Conservation (phyloP, 1,140 invertebrate genomes). For the Anadara kagoshimensis region DNA sequence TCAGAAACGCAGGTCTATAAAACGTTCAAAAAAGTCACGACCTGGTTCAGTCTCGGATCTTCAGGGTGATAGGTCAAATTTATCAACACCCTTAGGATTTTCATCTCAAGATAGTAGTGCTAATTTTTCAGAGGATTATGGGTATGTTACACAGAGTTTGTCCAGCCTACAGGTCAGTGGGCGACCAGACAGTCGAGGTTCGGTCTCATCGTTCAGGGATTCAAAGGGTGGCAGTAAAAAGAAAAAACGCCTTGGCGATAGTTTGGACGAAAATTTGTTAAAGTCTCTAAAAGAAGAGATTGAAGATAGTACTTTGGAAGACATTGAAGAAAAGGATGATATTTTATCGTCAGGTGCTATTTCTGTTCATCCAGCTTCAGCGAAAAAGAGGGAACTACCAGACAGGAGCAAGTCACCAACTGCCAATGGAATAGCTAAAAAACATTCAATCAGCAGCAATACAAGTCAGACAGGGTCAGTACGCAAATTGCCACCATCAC, state of each 20-base stretch:
- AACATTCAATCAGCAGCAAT: not conserved
- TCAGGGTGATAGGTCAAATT: slow-evolving; percentile 59
- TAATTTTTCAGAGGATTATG: slow-evolving; percentile 52
- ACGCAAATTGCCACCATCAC: slow-evolving; percentile 27
- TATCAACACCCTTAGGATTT: slow-evolving; percentile 60
- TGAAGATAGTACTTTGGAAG: slow-evolving; percentile 60
- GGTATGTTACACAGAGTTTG: slow-evolving; percentile 56
- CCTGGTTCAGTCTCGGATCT: slow-evolving; percentile 53
- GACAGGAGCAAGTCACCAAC: not conserved
- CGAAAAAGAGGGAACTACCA: not conserved
- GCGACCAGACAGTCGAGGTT: slow-evolving; percentile 58
- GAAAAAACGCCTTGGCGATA: slow-evolving; percentile 59
- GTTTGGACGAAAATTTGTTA: slow-evolving; percentile 52
- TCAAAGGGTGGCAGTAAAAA: slow-evolving; percentile 49
- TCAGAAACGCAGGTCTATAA: slow-evolving; percentile 46
- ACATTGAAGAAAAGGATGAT: slow-evolving; percentile 50
- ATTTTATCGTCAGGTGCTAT: slow-evolving; percentile 5
- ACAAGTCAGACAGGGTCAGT: slow-evolving; percentile 33
- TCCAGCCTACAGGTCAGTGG: slow-evolving; percentile 49
- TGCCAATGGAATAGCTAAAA: not conserved
- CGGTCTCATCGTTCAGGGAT: slow-evolving; percentile 40
- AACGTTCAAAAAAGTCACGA: slow-evolving; percentile 52
- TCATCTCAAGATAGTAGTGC: slow-evolving; percentile 51
- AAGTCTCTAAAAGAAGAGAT: slow-evolving; percentile 61
- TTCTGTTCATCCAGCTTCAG: slow-evolving; percentile 4